These are phyloP conservation scores for Bombus superbus DNA, from an alignment of 1,140 invertebrate genomes.

Conservation along the genomic window DNA sequence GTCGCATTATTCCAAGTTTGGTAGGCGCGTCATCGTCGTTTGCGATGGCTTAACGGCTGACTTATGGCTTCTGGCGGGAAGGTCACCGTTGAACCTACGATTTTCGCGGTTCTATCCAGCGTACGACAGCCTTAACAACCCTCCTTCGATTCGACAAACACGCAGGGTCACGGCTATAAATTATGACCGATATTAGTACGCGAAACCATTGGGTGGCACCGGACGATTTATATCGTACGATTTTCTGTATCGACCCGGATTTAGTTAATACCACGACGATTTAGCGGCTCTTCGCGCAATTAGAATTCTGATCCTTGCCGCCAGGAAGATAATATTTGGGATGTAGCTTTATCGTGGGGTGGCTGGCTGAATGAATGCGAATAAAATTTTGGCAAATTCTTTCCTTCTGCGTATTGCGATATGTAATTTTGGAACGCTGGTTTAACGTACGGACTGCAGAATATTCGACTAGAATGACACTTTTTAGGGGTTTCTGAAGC, in stretches of 20 bases:
- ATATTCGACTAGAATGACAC: too few species aligned
- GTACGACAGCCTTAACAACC: conserved; percentile 33
- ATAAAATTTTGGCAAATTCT: too few species aligned
- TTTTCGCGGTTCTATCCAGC: conserved; percentile 38
- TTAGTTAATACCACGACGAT: conserved; percentile 52
- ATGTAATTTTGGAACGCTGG: too few species aligned
- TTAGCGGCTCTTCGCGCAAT: conserved; percentile 31
- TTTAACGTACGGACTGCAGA: too few species aligned
- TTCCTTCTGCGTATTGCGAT: too few species aligned
- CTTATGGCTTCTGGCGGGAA: conserved; percentile 27
- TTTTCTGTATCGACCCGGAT: conserved; percentile 38
- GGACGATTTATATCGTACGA: conserved; percentile 53
- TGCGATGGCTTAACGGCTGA: conserved; percentile 49
- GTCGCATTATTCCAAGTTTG: conserved; percentile 29
- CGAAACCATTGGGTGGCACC: conserved; percentile 48
- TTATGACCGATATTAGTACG: conserved; percentile 56
- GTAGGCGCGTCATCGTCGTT: conserved; percentile 33
- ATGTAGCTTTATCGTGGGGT: background rate
- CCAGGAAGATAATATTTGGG: background rate
- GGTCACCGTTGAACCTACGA: conserved; percentile 41
- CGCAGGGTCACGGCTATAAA: conserved; percentile 58
- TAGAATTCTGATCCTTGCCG: conserved; percentile 52
- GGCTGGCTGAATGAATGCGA: background rate
- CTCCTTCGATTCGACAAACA: conserved; percentile 32
- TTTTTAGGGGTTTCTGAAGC: too few species aligned